A percentile compares a stretch with the other conserved stretches of the same genome.
Conservation (phyloP, 2,888 invertebrate species). For the Pteria penguin region DNA sequence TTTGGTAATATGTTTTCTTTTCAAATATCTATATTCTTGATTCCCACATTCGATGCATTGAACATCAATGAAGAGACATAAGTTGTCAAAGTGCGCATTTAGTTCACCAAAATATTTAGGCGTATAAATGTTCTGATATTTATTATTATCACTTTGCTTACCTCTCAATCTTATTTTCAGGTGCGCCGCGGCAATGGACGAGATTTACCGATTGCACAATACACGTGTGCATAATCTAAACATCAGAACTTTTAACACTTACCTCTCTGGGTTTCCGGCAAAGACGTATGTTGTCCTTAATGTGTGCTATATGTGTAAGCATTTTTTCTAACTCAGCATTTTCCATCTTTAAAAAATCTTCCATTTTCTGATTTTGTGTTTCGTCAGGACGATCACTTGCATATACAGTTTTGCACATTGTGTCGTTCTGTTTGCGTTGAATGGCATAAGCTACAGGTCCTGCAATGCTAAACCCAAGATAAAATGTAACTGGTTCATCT, state of each 20-base stretch:
- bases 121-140: too few species aligned
- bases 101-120: too few species aligned
- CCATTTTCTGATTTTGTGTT: background rate
- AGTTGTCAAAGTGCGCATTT: too few species aligned
- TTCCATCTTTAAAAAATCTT: conserved; percentile 7
- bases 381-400: background rate
- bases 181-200: too few species aligned
- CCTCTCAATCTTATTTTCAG: too few species aligned
- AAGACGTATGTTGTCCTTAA: background rate
- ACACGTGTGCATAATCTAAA: background rate
- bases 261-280: conserved; percentile 8
- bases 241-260: background rate
- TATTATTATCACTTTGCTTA: too few species aligned
- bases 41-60: too few species aligned
- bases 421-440: conserved; percentile 3
- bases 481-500: conserved; percentile 24
- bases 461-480: conserved; percentile 29
- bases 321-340: background rate
- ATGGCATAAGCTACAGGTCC: conserved; percentile 26
- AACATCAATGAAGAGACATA: too few species aligned
- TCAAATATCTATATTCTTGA: too few species aligned
- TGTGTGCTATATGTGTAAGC: background rate
- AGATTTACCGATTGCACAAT: too few species aligned
- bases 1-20: too few species aligned
- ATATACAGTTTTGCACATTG: background rate